phyloP scores from a whole-genome alignment of 2,113 vertebrate species.

The Thalassoma bifasciatum region DNA sequence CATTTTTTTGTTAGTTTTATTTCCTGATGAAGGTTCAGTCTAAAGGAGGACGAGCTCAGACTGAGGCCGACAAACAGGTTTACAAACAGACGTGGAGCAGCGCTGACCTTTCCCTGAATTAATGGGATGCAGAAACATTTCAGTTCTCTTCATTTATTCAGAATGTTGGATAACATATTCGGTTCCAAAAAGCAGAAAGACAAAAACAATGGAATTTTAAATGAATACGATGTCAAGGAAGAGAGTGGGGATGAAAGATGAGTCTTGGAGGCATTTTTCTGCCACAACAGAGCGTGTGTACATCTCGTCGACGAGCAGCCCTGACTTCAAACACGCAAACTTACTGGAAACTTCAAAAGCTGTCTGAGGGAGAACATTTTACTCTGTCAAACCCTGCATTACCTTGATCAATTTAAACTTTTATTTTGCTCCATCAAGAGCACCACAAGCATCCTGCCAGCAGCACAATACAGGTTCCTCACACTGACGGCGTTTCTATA shows the following conservation, averaged over 20 bases:
- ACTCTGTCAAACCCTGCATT: slow-evolving; percentile 64
- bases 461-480: slow-evolving; percentile 36
- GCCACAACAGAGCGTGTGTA: slow-evolving; percentile 45
- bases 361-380: slow-evolving; percentile 55
- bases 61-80: not conserved
- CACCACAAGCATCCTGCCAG: slow-evolving; percentile 50
- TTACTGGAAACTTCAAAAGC: slow-evolving; percentile 67
- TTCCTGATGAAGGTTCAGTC: not conserved
- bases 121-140: not conserved
- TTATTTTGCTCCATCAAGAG: slow-evolving; percentile 56
- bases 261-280: slow-evolving; percentile 48
- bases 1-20: accelerated
- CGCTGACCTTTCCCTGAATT: not conserved
- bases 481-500: slow-evolving; percentile 36
- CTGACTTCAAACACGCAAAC: slow-evolving; percentile 65
- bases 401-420: slow-evolving; percentile 73
- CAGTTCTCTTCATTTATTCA: not conserved
- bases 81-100: not conserved
- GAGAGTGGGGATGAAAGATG: slow-evolving; percentile 47
- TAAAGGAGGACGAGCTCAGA: not conserved
- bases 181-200: not conserved
- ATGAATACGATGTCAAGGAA: slow-evolving; percentile 45
- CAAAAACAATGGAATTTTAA: slow-evolving; percentile 48
- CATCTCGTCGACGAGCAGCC: slow-evolving; percentile 47
- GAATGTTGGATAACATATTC: slow-evolving; percentile 6